These are phyloP conservation scores for Tragelaphus imberbis DNA, from an alignment of 2,113 vertebrate species.

Conservation along the genomic window DNA sequence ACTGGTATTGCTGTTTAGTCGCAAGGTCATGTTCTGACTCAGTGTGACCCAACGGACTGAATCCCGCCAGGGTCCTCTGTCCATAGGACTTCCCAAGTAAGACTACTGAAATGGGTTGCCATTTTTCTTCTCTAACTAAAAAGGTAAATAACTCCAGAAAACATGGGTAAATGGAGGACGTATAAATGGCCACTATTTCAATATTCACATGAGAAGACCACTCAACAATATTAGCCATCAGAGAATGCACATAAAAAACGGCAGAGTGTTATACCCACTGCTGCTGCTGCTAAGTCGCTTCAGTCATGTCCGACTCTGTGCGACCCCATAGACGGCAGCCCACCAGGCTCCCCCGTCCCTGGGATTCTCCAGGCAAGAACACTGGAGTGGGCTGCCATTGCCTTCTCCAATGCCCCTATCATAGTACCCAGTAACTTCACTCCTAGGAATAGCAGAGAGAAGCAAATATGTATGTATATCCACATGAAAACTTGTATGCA, in stretches of 20 bases:
- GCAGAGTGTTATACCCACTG: rapidly evolving
- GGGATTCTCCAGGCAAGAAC: too few species aligned
- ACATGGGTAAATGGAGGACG: not conserved
- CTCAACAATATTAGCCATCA: too few species aligned
- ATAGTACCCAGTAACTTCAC: not conserved
- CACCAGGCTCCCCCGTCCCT: too few species aligned
- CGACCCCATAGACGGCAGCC: too few species aligned
- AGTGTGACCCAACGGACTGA: rapidly evolving
- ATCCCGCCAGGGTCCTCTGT: not conserved
- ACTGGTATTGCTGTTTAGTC: not conserved
- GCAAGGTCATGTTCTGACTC: not conserved
- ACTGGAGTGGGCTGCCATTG: too few species aligned
- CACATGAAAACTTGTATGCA: not conserved
- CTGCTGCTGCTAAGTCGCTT: too few species aligned
- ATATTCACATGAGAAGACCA: rapidly evolving
- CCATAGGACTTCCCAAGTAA: not conserved
- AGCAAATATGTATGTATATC: rapidly evolving
- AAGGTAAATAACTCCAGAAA: not conserved
- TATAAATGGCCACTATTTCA: not conserved
- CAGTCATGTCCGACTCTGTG: too few species aligned
- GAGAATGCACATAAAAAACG: not conserved
- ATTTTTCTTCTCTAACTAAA: not conserved
- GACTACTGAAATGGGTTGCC: not conserved
- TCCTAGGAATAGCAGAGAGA: not conserved
- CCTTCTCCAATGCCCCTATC: not conserved